Evolutionary conservation across 1,140 invertebrate genomes (phyloP).

Genomic region (Nylanderia fulva): DNA sequence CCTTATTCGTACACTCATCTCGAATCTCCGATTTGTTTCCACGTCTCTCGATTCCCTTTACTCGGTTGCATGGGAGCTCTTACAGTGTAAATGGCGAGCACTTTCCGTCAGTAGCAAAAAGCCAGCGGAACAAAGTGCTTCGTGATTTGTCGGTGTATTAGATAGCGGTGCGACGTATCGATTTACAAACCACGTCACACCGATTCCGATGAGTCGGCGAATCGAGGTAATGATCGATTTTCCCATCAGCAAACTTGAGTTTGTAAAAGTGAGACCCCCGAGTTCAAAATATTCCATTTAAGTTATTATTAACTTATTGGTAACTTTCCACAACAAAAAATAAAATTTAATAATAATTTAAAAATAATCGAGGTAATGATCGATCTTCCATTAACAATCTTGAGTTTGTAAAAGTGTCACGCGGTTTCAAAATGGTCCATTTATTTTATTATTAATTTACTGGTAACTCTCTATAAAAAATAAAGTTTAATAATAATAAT

Average conservation of each 20-base stretch:
- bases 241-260: not conserved
- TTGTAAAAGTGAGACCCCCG: not conserved
- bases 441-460: too few relatives aligned
- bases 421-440: too few relatives aligned
- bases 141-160: slow-evolving; percentile 43
- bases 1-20: not conserved
- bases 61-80: slow-evolving; percentile 32
- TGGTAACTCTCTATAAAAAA: too few relatives aligned
- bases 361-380: too few relatives aligned
- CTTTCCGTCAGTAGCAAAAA: slow-evolving; percentile 37
- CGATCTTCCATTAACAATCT: too few relatives aligned
- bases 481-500: too few relatives aligned
- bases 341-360: not conserved
- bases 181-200: slow-evolving; percentile 21
- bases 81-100: slow-evolving; percentile 34
- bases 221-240: slow-evolving; percentile 29
- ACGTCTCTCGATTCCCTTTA: slow-evolving; percentile 26
- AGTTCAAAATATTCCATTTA: not conserved
- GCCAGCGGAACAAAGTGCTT: slow-evolving; percentile 35
- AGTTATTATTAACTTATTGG: not conserved
- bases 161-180: slow-evolving; percentile 26
- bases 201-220: slow-evolving; percentile 13
- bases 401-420: too few relatives aligned
- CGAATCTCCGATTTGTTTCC: slow-evolving; percentile 47
- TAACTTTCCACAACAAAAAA: too few relatives aligned